Percentiles rank a stretch among this genome's conserved stretches.
Evolutionary conservation across 2,797 vertebrate genomes (phyloP).

Genomic region (Dicrostonyx torquatus): DNA sequence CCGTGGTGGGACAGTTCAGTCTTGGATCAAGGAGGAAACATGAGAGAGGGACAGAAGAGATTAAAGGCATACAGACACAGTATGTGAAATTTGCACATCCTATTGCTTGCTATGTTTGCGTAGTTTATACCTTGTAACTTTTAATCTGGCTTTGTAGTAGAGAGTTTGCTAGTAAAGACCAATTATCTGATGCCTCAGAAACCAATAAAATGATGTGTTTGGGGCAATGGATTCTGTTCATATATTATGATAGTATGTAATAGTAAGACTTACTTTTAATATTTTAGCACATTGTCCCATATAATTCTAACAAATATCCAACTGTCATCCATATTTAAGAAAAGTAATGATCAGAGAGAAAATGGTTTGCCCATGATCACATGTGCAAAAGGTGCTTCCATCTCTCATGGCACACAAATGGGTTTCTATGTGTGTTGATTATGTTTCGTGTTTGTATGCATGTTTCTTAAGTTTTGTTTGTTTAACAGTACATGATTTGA

Average conservation of each 20-base stretch:
- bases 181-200: background rate
- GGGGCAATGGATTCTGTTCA: background rate
- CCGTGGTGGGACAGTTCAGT: background rate
- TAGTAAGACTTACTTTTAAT: background rate
- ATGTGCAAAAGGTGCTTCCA: background rate
- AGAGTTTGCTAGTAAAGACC: background rate
- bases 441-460: background rate
- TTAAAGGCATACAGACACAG: background rate
- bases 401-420: background rate
- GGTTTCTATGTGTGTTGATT: background rate
- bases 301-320: background rate
- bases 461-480: background rate
- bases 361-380: background rate
- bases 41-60: background rate
- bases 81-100: background rate
- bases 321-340: background rate
- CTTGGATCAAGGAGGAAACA: slow-evolving; percentile 8
- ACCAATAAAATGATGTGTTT: background rate
- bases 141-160: background rate
- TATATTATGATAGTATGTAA: background rate
- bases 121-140: background rate
- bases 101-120: background rate
- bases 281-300: slow-evolving; percentile 34
- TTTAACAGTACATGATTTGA: background rate
- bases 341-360: background rate